Base-by-base conservation (phyloP, 1,140 invertebrate species). In the Hypothenemus hampei region DNA sequence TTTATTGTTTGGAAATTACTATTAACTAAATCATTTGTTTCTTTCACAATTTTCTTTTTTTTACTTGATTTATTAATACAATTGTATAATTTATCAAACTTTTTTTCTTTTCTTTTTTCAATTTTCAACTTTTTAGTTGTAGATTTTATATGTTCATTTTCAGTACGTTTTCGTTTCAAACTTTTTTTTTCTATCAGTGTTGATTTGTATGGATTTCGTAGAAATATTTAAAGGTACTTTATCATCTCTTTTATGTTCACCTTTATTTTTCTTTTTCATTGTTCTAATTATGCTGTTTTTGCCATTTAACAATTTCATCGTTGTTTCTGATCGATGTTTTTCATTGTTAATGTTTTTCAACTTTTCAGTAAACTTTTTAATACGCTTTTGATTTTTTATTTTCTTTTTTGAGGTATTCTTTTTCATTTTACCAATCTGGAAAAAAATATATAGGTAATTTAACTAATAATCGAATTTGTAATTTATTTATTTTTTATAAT, bases 191-290 rank as follows among this genome's bases (percentile, higher is more conserved):
- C 20, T 24, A 33, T 11, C 20, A 2, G 29, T 40, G 8, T 40
- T 20, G 20, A 4, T 40, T 4, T 10, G 16, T 3, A 8, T 40
- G 4, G 4, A 15, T 23, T 44, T 26, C 10, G 16, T 6, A 44
- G 22, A 44, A 44, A 21, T 35, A 15, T 47, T 46, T 44, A 52
- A 33, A 10, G 24, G 11, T 53, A 33, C 45, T 61, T 54, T 40
- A 33, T 44, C 36, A 37, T 60, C n/a, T 44, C 21, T 4, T n/a
- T 13, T 4, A 5, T n/a, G 15, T 15, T 18, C n/a, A n/a, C n/a
- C n/a, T n/a, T n/a, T n/a, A n/a, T 11, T 31, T 26, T 45, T 45
- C 16, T 45, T 45, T 29, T 45, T 45, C 11, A 29, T 45, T 13
- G 6, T 29, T 29, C 19, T 45, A 0, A 45, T 10, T 8, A 45